Base-by-base conservation (phyloP, 2,113 vertebrate genomes). In the Origma solitaria region DNA sequence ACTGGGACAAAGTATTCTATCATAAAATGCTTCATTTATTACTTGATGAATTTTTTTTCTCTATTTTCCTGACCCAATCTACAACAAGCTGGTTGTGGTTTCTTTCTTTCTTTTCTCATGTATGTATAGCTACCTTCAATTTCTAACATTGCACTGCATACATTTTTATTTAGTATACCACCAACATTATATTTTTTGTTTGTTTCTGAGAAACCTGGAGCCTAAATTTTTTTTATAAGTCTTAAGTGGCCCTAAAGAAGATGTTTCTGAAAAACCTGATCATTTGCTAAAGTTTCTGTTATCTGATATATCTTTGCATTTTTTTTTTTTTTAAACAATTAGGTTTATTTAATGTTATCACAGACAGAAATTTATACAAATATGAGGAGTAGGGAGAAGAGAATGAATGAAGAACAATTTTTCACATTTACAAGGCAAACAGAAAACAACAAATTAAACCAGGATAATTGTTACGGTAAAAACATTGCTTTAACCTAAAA, bases 141-240 rank as follows among this genome's bases (percentile, higher is more conserved):
- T 85, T 47, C 30, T 71, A 45, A 28, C 1, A 1, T 72, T 62
- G 20, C 7, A 44, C 3, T 47, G 19, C 8, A 65, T 25, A 38
- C 2, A 10, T 31, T 42, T 28, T 13, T 69, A 49, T 49, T 79
- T 53, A 65, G 0, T 4, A 0, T 30, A 18, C 2, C 8, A 47
- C 2, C 1, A 53, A 22, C 6, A 25, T 44, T 45, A 6, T 9
- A 25, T 7, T 20, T 13, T 68, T 70, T 42, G 6, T 30, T 15
- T 69, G 4, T 54, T 85, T 71, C 13, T 50, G 38, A 79, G 40
- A 57, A 78, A 15, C 7, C 10, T 20, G 5, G 6, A 79, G 4
- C 7, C 10, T 30, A 13, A 0, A 25, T 27, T 62, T 33, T 57
- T 75, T 86, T 44, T 11, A 27, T 37, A 35, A 23, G 47, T 53